Conservation (phyloP, 2,113 vertebrate species). For the Noturus placidus region DNA sequence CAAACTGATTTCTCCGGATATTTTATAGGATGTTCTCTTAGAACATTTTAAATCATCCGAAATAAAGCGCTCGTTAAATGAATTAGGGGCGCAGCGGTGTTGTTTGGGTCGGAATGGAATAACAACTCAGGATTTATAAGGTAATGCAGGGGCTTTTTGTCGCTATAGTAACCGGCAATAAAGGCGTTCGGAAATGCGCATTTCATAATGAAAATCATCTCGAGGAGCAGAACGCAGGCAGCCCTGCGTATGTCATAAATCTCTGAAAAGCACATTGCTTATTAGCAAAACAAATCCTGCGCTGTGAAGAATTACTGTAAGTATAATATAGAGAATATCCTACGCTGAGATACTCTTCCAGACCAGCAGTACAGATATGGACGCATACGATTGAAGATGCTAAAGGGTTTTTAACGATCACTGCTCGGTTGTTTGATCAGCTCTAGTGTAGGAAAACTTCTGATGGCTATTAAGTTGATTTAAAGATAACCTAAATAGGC, state of each 20-base stretch:
- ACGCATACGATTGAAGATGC: neutral
- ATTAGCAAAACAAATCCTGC: slow-evolving; percentile 18
- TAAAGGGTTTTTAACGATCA: slow-evolving; percentile 5
- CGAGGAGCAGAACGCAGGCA: neutral
- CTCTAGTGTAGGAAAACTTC: neutral
- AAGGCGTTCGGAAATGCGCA: slow-evolving; percentile 34
- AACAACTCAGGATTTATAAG: slow-evolving; percentile 34
- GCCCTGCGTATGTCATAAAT: slow-evolving; percentile 10
- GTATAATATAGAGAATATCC: neutral
- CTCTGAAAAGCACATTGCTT: slow-evolving; percentile 18
- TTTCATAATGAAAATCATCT: slow-evolving; percentile 39
- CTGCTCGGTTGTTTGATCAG: neutral
- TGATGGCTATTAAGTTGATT: neutral
- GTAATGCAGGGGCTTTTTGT: slow-evolving; percentile 32
- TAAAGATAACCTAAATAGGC: neutral
- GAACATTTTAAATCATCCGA: neutral
- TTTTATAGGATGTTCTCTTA: neutral
- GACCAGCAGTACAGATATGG: neutral
- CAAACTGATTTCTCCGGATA: neutral
- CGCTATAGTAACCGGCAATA: slow-evolving; percentile 46
- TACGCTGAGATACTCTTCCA: neutral
- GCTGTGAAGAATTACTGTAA: neutral
- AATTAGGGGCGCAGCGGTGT: slow-evolving; percentile 21
- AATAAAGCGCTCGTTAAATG: slow-evolving; percentile 13
- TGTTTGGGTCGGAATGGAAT: slow-evolving; percentile 4